Conservation (phyloP, 2,888 invertebrate genomes). For the Lycaena phlaeas region DNA sequence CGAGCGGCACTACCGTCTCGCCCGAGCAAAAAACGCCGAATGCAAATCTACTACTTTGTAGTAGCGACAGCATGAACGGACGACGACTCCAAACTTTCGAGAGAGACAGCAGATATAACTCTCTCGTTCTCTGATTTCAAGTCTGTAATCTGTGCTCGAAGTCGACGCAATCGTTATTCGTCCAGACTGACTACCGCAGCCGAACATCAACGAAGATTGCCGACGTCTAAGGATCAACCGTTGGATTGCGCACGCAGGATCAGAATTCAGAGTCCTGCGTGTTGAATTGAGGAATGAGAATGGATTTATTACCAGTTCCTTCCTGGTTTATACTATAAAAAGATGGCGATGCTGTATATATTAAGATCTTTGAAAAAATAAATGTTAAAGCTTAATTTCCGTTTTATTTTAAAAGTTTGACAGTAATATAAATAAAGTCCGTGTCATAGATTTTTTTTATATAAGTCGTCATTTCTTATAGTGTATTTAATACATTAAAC, state of each 20-base stretch:
- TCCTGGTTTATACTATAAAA: slow-evolving; percentile 11
- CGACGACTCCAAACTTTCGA: slow-evolving; percentile 48
- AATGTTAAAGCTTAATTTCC: no score
- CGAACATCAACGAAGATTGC: slow-evolving; percentile 30
- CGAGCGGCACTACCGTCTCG: slow-evolving; percentile 60
- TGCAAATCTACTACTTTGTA: slow-evolving; percentile 39
- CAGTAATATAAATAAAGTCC: no score
- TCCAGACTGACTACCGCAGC: slow-evolving; percentile 18
- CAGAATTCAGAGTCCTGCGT: slow-evolving; percentile 24
- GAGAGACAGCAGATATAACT: slow-evolving; percentile 21
- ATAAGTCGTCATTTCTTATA: no score
- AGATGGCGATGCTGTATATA: no score
- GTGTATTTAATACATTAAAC: no score
- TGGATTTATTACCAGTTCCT: no score
- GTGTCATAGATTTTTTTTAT: no score
- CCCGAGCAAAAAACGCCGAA: slow-evolving; percentile 52
- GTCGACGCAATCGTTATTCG: slow-evolving; percentile 20
- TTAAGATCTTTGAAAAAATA: no score
- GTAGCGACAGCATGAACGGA: slow-evolving; percentile 43
- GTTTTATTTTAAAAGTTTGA: no score
- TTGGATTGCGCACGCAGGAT: slow-evolving; percentile 55
- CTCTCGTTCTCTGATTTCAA: not conserved
- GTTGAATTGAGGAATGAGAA: no score
- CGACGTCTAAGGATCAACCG: slow-evolving; percentile 32
- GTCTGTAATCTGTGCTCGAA: no score